phyloP scores from a whole-genome alignment of 2,113 vertebrate genomes.

The Nestor notabilis region DNA sequence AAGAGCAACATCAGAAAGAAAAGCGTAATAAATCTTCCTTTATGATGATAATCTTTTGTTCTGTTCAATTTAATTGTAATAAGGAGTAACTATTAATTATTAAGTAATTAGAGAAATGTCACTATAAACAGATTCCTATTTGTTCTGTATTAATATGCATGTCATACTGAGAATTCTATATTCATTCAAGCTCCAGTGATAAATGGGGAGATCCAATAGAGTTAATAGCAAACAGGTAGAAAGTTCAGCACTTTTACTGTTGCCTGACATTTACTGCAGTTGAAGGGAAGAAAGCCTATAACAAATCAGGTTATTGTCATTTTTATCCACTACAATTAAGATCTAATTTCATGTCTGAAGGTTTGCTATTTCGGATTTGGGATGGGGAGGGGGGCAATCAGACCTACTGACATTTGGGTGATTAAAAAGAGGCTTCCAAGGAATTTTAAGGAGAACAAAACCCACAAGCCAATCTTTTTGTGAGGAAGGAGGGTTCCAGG shows the following conservation, averaged over 20 bases:
- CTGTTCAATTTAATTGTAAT: background rate
- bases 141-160: background rate
- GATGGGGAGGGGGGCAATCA: background rate
- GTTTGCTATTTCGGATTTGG: background rate
- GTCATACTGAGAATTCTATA: background rate
- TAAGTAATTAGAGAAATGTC: background rate
- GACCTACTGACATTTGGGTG: background rate
- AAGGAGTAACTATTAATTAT: constrained; percentile 38
- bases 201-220: background rate
- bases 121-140: background rate
- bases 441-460: constrained; percentile 8
- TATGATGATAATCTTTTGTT: background rate
- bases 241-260: background rate
- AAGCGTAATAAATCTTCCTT: background rate
- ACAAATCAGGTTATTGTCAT: background rate
- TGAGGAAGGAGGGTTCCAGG: background rate
- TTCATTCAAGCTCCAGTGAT: background rate
- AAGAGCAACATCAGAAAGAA: background rate
- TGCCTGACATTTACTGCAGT: constrained; percentile 18
- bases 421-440: background rate
- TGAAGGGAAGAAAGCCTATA: background rate
- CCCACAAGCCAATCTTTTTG: background rate
- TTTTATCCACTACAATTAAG: constrained; percentile 18
- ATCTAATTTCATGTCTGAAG: background rate
- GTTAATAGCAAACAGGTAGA: background rate